Conservation (phyloP, 2,888 invertebrate species). For the Trichogramma dendrolimi region DNA sequence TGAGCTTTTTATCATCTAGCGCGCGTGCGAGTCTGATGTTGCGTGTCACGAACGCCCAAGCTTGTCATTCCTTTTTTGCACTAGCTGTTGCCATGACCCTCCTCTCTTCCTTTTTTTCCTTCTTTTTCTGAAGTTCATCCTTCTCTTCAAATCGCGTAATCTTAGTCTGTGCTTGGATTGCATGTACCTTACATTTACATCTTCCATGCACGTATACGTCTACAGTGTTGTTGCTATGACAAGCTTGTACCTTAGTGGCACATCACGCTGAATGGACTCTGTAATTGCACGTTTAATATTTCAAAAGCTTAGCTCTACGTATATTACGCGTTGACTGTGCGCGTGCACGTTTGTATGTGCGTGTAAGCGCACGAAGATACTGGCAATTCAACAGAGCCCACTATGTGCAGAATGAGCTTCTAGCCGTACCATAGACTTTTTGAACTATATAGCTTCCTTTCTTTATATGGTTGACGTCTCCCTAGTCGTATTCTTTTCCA, state of each 20-base stretch:
- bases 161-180: no score
- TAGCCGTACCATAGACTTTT: no score
- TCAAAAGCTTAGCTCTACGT: conserved; percentile 49
- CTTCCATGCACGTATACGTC: conserved; percentile 25
- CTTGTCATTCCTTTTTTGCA: neutral
- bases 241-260: conserved; percentile 35
- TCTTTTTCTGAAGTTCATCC: conserved; percentile 3
- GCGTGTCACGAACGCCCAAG: conserved; percentile 36
- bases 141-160: no score
- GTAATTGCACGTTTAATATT: conserved; percentile 53
- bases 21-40: conserved; percentile 27
- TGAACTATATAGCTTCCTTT: no score
- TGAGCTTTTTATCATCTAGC: conserved; percentile 49
- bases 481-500: conserved; percentile 25
- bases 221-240: neutral
- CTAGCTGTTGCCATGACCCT: conserved; percentile 12
- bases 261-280: conserved; percentile 49
- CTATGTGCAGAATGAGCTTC: no score
- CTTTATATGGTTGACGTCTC: conserved; percentile 14
- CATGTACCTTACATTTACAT: neutral
- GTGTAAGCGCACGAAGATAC: conserved; percentile 1
- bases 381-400: no score
- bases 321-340: conserved; percentile 38
- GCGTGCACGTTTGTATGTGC: neutral
- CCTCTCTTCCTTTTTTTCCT: conserved; percentile 22